These are phyloP conservation scores for Anastrepha obliqua DNA, from an alignment of 1,140 invertebrate genomes.

Conservation along the genomic window DNA sequence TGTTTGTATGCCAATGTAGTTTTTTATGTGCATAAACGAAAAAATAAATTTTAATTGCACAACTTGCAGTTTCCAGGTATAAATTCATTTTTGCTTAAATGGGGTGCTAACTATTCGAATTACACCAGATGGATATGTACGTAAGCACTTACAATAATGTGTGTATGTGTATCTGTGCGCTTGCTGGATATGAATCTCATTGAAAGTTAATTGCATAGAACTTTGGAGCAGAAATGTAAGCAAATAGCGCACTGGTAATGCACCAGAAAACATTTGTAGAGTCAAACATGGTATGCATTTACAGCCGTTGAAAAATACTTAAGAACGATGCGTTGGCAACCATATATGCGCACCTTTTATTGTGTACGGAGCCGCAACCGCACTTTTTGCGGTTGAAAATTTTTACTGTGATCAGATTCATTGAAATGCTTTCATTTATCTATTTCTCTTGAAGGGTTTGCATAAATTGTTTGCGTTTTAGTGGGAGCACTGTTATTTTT, in stretches of 20 bases:
- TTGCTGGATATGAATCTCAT: not conserved
- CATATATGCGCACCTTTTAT: too few species aligned
- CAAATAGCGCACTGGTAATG: not conserved
- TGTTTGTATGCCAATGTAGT: not conserved
- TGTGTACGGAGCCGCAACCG: too few species aligned
- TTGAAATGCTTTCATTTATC: too few species aligned
- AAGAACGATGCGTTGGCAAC: too few species aligned
- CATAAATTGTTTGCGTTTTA: too few species aligned
- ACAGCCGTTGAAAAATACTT: too few species aligned
- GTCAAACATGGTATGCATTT: too few species aligned
- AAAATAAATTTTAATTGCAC: constrained; percentile 18
- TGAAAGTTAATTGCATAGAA: not conserved
- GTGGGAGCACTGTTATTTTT: too few species aligned
- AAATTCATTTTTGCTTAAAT: constrained; percentile 32
- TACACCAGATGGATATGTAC: not conserved
- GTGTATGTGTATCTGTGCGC: not conserved
- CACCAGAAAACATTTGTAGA: too few species aligned
- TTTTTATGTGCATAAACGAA: not conserved
- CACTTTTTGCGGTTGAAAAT: too few species aligned
- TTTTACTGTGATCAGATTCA: too few species aligned
- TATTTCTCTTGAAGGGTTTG: too few species aligned
- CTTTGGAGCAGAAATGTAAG: not conserved
- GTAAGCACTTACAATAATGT: not conserved
- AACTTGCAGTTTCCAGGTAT: constrained; percentile 29
- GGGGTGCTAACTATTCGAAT: not conserved